Conservation (phyloP, 2,113 vertebrate species). For the Bombycilla garrulus region DNA sequence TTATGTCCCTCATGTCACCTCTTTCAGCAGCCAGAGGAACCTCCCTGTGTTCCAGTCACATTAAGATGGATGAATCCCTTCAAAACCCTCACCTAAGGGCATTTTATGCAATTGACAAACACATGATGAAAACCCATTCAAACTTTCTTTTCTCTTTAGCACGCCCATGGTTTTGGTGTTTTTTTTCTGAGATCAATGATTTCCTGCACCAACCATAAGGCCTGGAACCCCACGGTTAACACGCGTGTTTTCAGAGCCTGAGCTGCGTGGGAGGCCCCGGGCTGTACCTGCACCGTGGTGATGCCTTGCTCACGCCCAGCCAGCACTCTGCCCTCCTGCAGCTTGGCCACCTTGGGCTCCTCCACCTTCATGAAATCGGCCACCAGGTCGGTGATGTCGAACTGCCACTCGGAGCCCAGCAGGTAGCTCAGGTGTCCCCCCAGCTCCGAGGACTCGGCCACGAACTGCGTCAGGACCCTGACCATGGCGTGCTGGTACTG, state of each 20-base stretch:
- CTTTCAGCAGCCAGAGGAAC: not conserved
- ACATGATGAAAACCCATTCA: not conserved
- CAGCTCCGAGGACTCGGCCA: conserved; percentile 81
- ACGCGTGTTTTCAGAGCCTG: not conserved
- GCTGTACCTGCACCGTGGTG: conserved; percentile 88
- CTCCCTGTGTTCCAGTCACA: not conserved
- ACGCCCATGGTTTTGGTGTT: not conserved
- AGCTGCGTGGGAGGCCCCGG: not conserved
- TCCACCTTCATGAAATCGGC: conserved; percentile 91
- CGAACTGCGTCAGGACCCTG: conserved; percentile 93
- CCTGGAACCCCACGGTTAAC: no score
- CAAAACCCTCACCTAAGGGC: not conserved
- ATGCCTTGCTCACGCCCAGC: conserved; percentile 88
- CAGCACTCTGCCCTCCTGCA: conserved; percentile 85
- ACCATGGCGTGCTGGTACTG: conserved; percentile 94
- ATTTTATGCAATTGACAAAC: not conserved
- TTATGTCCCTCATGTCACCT: not conserved
- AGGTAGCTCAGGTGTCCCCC: conserved; percentile 85
- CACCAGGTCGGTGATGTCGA: conserved; percentile 93
- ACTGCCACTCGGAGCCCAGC: conserved; percentile 94
- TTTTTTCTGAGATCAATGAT: not conserved
- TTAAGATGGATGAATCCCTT: not conserved
- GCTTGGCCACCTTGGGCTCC: conserved; percentile 82
- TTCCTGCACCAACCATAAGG: not conserved
- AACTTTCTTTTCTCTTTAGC: not conserved